Percentiles rank a stretch among this genome's conserved stretches.
These are phyloP conservation scores for Ectemnius continuus DNA, from an alignment of 2,888 invertebrate genomes.

Conservation along the genomic window DNA sequence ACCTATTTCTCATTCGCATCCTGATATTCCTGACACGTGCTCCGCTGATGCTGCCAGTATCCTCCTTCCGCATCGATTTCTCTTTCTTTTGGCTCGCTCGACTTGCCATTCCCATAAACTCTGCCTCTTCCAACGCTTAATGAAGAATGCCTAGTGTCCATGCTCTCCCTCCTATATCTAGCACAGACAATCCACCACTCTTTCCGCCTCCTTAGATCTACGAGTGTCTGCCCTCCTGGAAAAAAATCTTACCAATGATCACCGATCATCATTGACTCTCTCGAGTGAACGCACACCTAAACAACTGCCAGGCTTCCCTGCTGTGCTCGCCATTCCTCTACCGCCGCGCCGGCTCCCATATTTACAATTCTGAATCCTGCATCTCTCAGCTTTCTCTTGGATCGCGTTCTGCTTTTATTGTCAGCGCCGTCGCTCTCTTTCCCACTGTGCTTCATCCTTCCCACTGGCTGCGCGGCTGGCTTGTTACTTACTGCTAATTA, in stretches of 20 bases:
- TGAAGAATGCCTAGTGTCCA: too few species aligned
- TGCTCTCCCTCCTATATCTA: too few species aligned
- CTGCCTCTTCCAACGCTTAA: too few species aligned
- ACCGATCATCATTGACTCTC: not conserved
- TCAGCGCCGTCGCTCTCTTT: too few species aligned
- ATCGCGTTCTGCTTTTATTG: not conserved
- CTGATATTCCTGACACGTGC: conserved; percentile 47
- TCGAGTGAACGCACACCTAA: not conserved
- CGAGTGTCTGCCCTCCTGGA: not conserved
- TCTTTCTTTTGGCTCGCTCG: not conserved
- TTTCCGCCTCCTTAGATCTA: conserved; percentile 4
- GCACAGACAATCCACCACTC: too few species aligned
- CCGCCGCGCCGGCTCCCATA: not conserved
- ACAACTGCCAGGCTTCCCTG: not conserved
- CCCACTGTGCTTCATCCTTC: too few species aligned
- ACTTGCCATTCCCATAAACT: not conserved
- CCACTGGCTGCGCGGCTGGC: too few species aligned
- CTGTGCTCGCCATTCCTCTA: not conserved
- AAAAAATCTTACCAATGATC: not conserved
- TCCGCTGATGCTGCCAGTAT: conserved; percentile 3
- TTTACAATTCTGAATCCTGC: not conserved
- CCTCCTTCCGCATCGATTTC: not conserved
- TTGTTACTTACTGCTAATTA: too few species aligned
- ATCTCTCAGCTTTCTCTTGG: not conserved
- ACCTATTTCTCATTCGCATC: conserved; percentile 28